Conservation (phyloP, 2,797 vertebrate genomes). For the Channa striata region DNA sequence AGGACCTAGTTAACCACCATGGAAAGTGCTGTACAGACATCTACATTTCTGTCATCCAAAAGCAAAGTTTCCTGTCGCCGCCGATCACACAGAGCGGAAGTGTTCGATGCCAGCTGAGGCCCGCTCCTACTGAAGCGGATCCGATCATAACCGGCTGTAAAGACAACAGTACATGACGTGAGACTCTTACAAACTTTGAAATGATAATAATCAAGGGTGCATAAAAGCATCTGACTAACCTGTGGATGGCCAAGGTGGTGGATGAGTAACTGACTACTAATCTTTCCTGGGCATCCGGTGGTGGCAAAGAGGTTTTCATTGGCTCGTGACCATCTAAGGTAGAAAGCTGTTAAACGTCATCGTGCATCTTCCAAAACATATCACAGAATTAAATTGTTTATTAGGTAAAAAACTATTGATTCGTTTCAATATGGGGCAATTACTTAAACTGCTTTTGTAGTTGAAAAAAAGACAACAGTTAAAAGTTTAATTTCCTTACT, state of each 20-base stretch:
- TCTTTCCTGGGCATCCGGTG: slow-evolving; percentile 95
- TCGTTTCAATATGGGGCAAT: not conserved
- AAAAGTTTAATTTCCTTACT: slow-evolving; percentile 76
- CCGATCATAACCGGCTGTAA: slow-evolving; percentile 92
- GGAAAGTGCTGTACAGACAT: slow-evolving; percentile 9
- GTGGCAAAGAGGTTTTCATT: slow-evolving; percentile 96
- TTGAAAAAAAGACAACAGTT: not conserved
- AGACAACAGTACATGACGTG: slow-evolving; percentile 27
- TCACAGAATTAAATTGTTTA: no score
- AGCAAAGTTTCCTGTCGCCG: slow-evolving; percentile 93
- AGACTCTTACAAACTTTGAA: slow-evolving; percentile 6
- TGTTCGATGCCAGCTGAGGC: slow-evolving; percentile 95
- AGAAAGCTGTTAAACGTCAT: not conserved
- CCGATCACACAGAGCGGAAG: slow-evolving; percentile 94
- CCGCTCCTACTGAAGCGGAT: slow-evolving; percentile 89
- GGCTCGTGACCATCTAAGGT: slow-evolving; percentile 91
- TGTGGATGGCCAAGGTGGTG: slow-evolving; percentile 97
- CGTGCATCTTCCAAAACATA: no score
- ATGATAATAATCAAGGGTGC: not conserved
- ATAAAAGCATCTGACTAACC: slow-evolving; percentile 79
- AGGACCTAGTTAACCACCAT: slow-evolving; percentile 12
- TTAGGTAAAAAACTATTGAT: no score
- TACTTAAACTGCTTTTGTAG: not conserved
- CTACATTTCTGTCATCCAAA: slow-evolving; percentile 98
- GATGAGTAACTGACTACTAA: slow-evolving; percentile 90